Evolutionary conservation across 2,797 vertebrate genomes (phyloP), one percentile per base, ranked within the genome.

Genomic region (Adelosebastes latens): DNA sequence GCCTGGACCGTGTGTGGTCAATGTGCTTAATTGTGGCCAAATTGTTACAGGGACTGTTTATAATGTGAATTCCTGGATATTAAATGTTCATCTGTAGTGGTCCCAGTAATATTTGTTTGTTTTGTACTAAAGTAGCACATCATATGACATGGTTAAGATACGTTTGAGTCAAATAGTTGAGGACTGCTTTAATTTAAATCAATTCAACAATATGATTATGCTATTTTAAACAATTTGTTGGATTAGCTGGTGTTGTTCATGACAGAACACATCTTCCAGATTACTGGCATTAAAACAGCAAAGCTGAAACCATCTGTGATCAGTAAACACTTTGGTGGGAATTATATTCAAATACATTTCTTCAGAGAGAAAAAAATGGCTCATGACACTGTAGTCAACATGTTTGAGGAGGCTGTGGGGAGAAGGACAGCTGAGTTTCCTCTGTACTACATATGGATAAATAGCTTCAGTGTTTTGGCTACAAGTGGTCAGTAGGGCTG

Each of bases 221-320:
- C 42, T 46, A 46, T 46, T 46, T 46, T 46, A 18, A 46, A 46
- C 42, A 46, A 46, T 46, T 46, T 46, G 16, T 20, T 46, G 24
- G 49, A 76, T 27, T 22, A 13, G 60, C 64, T 55, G 24, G 11
- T 61, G 24, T 29, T 36, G 12, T 1, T 7, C 18, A 16, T 9
- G 8, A 53, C 34, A 72, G 18, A 72, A 14, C 11, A 42, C 1
- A 22, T 67, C 4, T 8, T 66, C 25, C 39, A 62, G 66, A 81
- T 79, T 52, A 72, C 56, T 53, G 49, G 36, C 3, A 25, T 79
- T 56, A 69, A 55, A 46, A 14, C 56, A 24, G 42, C 5, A 25
- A 77, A 75, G 9, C 67, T 53, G 13, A 13, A 68, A 64, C 72
- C 72, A 82, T 83, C 77, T 83, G 74, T 8, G 13, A 24, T 74